These are phyloP conservation scores for Sinocyclocheilus rhinocerous DNA, from an alignment of 2,113 vertebrate genomes.

Conservation along the genomic window DNA sequence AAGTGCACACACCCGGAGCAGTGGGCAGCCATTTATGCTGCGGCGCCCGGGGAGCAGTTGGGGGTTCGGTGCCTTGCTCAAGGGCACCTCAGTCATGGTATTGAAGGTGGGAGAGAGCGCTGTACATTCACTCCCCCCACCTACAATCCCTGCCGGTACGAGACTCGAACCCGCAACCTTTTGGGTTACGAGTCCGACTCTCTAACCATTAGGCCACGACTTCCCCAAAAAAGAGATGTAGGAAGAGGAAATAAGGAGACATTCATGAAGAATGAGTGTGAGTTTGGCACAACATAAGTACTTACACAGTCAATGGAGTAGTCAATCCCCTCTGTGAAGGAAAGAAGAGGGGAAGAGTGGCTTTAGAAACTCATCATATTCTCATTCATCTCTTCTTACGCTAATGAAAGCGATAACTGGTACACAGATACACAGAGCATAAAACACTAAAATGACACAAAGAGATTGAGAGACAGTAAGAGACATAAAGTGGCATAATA, in stretches of 20 bases:
- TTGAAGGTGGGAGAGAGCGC: too few relatives aligned
- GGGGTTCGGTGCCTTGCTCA: too few relatives aligned
- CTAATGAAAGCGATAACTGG: background rate
- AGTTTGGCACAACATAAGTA: conserved; percentile 51
- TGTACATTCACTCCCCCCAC: too few relatives aligned
- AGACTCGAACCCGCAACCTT: too few relatives aligned
- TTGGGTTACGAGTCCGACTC: too few relatives aligned
- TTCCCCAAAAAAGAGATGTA: conserved; percentile 60
- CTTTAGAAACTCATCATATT: background rate
- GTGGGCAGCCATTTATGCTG: too few relatives aligned
- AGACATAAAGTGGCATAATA: too few relatives aligned
- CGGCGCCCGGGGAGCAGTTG: too few relatives aligned
- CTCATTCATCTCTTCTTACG: background rate
- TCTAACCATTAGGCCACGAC: too few relatives aligned
- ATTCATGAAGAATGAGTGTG: background rate
- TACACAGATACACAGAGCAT: conserved; percentile 13
- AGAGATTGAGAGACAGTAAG: background rate
- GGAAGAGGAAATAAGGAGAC: background rate
- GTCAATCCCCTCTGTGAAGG: conserved; percentile 70
- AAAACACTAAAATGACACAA: background rate
- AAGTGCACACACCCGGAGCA: too few relatives aligned
- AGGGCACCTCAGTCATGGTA: too few relatives aligned
- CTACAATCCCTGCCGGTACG: too few relatives aligned
- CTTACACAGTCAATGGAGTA: conserved; percentile 73
- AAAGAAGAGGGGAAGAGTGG: conserved; percentile 18